Evolutionary conservation across 1,140 invertebrate species (phyloP).

Genomic region (Sminthurides bifidus): DNA sequence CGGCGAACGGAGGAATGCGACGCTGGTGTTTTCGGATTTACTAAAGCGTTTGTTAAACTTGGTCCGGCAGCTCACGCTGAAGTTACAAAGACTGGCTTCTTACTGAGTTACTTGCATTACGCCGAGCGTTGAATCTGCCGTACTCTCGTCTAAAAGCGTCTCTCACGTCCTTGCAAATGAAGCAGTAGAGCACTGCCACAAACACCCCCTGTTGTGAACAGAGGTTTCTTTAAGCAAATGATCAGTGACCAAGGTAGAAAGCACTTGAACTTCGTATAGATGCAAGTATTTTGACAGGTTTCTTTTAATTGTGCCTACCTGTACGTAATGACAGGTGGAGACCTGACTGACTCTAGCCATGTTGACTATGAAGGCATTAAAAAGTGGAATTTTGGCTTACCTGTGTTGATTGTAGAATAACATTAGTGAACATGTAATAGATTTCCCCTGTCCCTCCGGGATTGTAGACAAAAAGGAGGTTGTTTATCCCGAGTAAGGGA

Average conservation of each 20-base stretch:
- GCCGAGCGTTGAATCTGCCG: conserved; percentile 14
- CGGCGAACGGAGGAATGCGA: too few relatives aligned
- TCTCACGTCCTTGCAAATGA: conserved; percentile 41
- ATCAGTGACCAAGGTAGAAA: not conserved
- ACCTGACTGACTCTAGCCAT: not conserved
- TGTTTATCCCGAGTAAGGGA: conserved; percentile 45
- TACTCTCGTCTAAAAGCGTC: conserved; percentile 27
- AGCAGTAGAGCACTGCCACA: conserved; percentile 43
- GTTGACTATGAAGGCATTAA: not conserved
- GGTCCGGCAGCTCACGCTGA: too few relatives aligned
- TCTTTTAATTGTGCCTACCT: not conserved
- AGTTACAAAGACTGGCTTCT: conserved; percentile 10
- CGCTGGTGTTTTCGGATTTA: too few relatives aligned
- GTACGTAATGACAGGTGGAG: not conserved
- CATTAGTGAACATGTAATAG: conserved; percentile 41
- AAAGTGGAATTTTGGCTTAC: conserved; percentile 31
- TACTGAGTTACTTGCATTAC: conserved; percentile 9
- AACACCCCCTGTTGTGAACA: conserved; percentile 39
- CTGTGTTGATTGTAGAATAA: conserved; percentile 42
- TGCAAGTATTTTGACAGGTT: not conserved
- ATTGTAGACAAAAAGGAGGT: conserved; percentile 43
- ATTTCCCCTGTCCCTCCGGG: conserved; percentile 37
- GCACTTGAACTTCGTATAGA: not conserved
- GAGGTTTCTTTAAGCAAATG: not conserved
- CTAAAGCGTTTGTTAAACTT: too few relatives aligned